Evolutionary conservation across 92 coral and sea anemone genomes (phyloP).

Genomic region (Epizoanthus rinbou): DNA sequence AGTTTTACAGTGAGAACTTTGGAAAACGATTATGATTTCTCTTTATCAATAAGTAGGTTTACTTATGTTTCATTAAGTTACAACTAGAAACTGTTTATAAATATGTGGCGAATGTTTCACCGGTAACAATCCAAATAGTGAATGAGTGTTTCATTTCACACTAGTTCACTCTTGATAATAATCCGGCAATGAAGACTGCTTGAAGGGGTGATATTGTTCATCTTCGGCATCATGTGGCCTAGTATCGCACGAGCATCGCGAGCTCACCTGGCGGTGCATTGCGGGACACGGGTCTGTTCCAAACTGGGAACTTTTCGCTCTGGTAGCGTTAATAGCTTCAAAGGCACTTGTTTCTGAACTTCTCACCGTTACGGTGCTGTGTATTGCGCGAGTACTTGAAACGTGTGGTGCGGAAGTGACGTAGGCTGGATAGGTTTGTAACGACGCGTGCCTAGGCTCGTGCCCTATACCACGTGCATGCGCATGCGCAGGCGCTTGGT

Average conservation of each 20-base stretch:
- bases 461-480: constrained; percentile 36
- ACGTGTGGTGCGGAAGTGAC: constrained; percentile 69
- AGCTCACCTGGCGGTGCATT: not conserved
- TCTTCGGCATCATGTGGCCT: not conserved
- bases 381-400: constrained; percentile 22
- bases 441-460: constrained; percentile 43
- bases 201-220: not conserved
- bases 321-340: constrained; percentile 57
- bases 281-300: not conserved
- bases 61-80: no score
- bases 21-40: no score
- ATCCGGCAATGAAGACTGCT: not conserved
- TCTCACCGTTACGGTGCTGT: constrained; percentile 55
- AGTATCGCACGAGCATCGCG: constrained; percentile 38
- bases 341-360: constrained; percentile 83
- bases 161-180: not conserved
- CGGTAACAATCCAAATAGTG: no score
- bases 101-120: no score
- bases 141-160: no score
- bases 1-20: no score
- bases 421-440: constrained; percentile 82
- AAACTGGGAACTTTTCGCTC: not conserved
- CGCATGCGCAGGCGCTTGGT: constrained; percentile 54
- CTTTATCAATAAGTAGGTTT: no score
- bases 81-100: no score